Base-by-base conservation (phyloP, 2,888 invertebrate species). In the Lordiphosa fenestrarum region DNA sequence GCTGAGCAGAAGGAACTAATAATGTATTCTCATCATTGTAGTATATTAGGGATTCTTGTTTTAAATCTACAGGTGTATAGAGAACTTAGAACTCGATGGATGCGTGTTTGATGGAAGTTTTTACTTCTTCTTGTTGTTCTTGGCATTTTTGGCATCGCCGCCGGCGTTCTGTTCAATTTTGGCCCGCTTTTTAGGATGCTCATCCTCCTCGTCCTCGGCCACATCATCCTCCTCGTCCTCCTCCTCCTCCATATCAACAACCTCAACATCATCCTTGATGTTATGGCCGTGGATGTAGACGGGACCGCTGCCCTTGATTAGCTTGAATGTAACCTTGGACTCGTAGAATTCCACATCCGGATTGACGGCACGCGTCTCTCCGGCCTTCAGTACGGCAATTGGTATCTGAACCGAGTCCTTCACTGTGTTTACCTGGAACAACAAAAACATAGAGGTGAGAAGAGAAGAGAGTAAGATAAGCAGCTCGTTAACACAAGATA, bases 281-380 rank as follows among this genome's bases (percentile, higher is more conserved):
- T 95, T 95, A 86, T 95, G 95, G 10, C 96, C 96, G 80, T 95
- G 94, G 89, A 96, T 92, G 85, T 96, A 95, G 69, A 96, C 94
- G 21, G 96, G 96, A 3, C 96, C 96, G 69, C 91, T 92, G 53
- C 94, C 94, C 91, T 94, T 93, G 69, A 93, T 91, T 61, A 96
- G 92, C 78, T 94, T 94, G 88, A 96, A 95, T 67, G 94, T 95
- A 69, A 96, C 95, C 50, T 95, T 95, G 48, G 95, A 95, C 89
- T 96, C 96, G 6, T 95, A 95, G 90, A 96, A 96, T 87, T 95
- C 94, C 67, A 96, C 92, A 88, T 96, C 95, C 58, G 95, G 92
- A 87, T 94, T 93, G 65, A 93, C 94, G 82, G 94, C 94, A 82
- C 94, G 91, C 38, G 92, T 93, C 86, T 94, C 94, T 4, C 95